These are phyloP conservation scores for Chitala chitala DNA, from an alignment of 2,113 vertebrate genomes.

Conservation along the genomic window DNA sequence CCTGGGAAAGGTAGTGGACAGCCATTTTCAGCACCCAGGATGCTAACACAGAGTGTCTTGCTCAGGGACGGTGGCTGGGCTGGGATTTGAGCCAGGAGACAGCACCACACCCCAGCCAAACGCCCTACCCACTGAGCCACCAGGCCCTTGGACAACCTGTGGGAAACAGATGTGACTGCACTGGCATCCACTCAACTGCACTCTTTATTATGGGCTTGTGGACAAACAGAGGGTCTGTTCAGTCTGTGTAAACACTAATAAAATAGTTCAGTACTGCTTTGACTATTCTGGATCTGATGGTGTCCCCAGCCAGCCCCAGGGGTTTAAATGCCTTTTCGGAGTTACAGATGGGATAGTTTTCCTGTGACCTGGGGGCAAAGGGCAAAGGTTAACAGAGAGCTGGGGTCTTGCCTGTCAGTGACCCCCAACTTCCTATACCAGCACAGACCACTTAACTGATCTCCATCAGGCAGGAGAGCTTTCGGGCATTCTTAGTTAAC, in stretches of 20 bases:
- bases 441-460: conserved; percentile 34
- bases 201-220: conserved; percentile 20
- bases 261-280: conserved; percentile 9
- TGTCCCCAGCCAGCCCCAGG: conserved; percentile 2
- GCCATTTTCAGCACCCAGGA: no score
- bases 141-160: no score
- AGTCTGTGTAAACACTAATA: conserved; percentile 22
- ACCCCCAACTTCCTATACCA: conserved; percentile 34
- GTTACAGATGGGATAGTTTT: conserved; percentile 22
- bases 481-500: conserved; percentile 42
- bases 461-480: conserved; percentile 17
- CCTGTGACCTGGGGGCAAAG: conserved; percentile 26
- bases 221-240: conserved; percentile 14
- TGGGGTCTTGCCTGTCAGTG: conserved; percentile 37
- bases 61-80: no score
- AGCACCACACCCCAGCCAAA: no score
- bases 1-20: no score
- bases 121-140: no score
- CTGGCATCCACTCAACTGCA: neutral
- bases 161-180: no score
- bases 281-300: neutral
- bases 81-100: no score
- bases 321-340: neutral
- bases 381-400: conserved; percentile 42
- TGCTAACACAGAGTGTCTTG: no score